Conservation (phyloP, 2,888 invertebrate species). For the Urechis unicinctus region DNA sequence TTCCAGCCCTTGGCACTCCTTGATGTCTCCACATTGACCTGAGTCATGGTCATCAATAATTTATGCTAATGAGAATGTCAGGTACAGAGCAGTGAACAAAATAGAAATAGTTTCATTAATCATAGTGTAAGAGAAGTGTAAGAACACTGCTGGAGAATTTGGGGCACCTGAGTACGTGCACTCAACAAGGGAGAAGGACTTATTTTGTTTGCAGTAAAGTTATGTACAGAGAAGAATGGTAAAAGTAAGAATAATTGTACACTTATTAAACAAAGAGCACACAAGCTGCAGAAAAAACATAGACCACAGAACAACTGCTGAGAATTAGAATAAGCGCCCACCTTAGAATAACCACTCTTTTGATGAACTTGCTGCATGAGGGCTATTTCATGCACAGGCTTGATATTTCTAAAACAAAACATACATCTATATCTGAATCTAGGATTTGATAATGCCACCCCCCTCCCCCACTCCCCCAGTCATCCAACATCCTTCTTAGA, state of each 20-base stretch:
- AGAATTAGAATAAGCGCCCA: no score
- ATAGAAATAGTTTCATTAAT: no score
- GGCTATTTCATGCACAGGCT: slow-evolving; percentile 41
- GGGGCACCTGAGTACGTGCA: no score
- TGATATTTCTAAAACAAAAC: slow-evolving; percentile 23
- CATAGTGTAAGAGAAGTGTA: no score
- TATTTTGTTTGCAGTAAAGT: no score
- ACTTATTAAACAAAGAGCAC: background rate
- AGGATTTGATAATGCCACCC: no score
- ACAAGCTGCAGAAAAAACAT: background rate
- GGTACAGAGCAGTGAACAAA: no score
- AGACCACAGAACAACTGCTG: background rate
- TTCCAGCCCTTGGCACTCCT: slow-evolving; percentile 9
- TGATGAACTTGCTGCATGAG: slow-evolving; percentile 36
- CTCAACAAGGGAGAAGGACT: no score
- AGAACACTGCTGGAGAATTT: no score
- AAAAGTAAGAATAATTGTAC: background rate
- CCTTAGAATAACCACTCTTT: slow-evolving; percentile 46
- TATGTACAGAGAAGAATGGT: background rate
- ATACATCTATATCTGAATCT: background rate
- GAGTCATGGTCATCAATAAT: background rate
- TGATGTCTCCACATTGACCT: slow-evolving; percentile 12
- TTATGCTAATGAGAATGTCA: no score
- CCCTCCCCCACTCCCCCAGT: no score
- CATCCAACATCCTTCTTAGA: no score